These are phyloP conservation scores for Hylaeus anthracinus DNA, from an alignment of 1,140 invertebrate species.

Conservation along the genomic window DNA sequence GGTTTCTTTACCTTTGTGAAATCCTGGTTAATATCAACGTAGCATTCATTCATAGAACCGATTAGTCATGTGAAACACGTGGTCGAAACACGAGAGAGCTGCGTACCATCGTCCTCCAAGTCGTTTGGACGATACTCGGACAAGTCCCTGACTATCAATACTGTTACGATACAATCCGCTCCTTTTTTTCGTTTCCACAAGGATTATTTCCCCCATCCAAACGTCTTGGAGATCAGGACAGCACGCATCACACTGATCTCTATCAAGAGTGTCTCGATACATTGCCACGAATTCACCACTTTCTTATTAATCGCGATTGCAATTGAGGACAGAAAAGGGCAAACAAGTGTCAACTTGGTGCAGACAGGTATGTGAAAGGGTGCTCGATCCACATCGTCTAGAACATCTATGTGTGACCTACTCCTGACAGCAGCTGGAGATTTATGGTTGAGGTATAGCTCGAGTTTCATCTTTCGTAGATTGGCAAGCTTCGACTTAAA, in stretches of 20 bases:
- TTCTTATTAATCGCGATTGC: conserved; percentile 60
- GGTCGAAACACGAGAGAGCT: conserved; percentile 64
- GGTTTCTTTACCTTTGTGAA: conserved; percentile 80
- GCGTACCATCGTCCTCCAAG: conserved; percentile 57
- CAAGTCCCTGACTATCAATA: neutral
- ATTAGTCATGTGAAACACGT: conserved; percentile 78
- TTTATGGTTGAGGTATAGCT: neutral
- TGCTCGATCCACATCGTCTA: conserved; percentile 78
- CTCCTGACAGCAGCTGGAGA: conserved; percentile 61
- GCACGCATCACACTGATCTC: conserved; percentile 36
- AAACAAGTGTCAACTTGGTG: conserved; percentile 79
- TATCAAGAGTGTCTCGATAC: conserved; percentile 63
- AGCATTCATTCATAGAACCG: conserved; percentile 81
- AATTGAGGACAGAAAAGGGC: conserved; percentile 70
- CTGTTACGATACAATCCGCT: neutral
- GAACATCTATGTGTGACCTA: conserved; percentile 74
- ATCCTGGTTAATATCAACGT: conserved; percentile 81
- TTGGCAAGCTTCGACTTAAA: too few relatives aligned
- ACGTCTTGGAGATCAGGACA: conserved; percentile 42
- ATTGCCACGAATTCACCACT: conserved; percentile 65
- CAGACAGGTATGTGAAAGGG: conserved; percentile 78
- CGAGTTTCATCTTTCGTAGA: too few relatives aligned
- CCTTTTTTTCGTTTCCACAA: neutral
- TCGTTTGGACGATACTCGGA: conserved; percentile 48
- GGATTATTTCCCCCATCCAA: neutral